Percentiles rank a stretch among this genome's conserved stretches.
Evolutionary conservation across 1,140 invertebrate species (phyloP).

Genomic region (Apis dorsata): DNA sequence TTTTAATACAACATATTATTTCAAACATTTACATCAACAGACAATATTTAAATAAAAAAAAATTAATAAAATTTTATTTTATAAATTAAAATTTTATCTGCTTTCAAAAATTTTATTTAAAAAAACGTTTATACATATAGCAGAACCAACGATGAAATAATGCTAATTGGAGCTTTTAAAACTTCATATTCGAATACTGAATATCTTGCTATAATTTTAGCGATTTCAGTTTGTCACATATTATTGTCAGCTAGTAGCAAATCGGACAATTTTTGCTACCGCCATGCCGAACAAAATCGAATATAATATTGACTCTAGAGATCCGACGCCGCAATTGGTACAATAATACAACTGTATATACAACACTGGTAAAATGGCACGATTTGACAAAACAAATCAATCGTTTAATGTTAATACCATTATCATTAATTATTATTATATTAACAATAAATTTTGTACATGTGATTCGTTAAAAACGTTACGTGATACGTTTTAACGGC

Average conservation of each 20-base stretch:
- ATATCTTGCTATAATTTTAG: constrained; percentile 43
- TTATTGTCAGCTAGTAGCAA: constrained; percentile 69
- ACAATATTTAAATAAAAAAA: not conserved
- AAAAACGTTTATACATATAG: not conserved
- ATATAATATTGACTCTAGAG: constrained; percentile 60
- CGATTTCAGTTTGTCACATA: constrained; percentile 45
- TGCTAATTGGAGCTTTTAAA: constrained; percentile 12
- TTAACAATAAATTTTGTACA: constrained; percentile 77
- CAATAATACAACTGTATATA: constrained; percentile 66
- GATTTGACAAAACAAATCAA: constrained; percentile 65
- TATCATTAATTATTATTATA: constrained; percentile 58
- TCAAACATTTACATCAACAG: too few species aligned
- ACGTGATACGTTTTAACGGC: constrained; percentile 62
- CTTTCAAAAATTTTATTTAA: not conserved
- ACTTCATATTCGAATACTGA: not conserved
- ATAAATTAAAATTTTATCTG: not conserved
- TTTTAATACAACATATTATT: too few species aligned
- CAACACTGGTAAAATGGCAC: constrained; percentile 71
- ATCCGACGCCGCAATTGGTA: constrained; percentile 48
- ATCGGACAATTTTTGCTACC: constrained; percentile 57
- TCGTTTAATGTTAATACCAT: constrained; percentile 51
- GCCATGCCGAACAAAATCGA: constrained; percentile 59
- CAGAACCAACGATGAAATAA: constrained; percentile 38
- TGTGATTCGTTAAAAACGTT: constrained; percentile 67
- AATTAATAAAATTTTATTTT: not conserved